Conservation (phyloP, 2,888 invertebrate species). For the Callosobruchus maculatus region DNA sequence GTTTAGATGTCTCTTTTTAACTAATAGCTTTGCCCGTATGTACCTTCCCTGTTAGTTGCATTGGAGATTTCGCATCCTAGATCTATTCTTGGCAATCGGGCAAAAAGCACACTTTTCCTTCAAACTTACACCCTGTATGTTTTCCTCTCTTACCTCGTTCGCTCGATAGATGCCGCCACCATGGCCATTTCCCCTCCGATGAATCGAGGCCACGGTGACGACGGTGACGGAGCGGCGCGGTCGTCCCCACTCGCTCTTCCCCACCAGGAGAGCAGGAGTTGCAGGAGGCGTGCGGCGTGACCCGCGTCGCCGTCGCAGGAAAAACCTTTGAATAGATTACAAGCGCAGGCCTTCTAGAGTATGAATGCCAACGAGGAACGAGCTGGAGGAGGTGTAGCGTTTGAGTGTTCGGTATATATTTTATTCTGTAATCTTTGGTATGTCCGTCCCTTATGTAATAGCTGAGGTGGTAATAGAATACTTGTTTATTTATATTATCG, state of each 20-base stretch:
- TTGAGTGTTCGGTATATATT: no score
- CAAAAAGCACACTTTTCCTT: no score
- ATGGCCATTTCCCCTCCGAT: constrained; percentile 1
- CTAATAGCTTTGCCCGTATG: no score
- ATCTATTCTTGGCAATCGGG: no score
- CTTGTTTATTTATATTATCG: no score
- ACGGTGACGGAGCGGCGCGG: constrained; percentile 27
- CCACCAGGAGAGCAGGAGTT: constrained; percentile 27
- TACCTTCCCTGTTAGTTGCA: no score
- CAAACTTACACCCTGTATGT: background rate
- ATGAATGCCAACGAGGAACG: background rate
- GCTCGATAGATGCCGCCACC: constrained; percentile 13
- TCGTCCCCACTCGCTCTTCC: constrained; percentile 36
- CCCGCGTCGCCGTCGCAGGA: background rate
- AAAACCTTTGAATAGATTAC: background rate
- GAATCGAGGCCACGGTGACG: constrained; percentile 4
- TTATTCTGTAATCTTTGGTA: no score
- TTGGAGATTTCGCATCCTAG: no score
- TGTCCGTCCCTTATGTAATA: no score
- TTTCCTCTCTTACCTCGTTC: background rate
- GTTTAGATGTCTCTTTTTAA: no score
- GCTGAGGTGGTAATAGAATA: no score
- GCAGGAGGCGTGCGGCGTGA: constrained; percentile 11
- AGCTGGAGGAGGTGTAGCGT: background rate
- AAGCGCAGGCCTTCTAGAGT: background rate